These are phyloP conservation scores for Oscheius sp. DNA, from an alignment of 2,888 invertebrate genomes.

Conservation along the genomic window DNA sequence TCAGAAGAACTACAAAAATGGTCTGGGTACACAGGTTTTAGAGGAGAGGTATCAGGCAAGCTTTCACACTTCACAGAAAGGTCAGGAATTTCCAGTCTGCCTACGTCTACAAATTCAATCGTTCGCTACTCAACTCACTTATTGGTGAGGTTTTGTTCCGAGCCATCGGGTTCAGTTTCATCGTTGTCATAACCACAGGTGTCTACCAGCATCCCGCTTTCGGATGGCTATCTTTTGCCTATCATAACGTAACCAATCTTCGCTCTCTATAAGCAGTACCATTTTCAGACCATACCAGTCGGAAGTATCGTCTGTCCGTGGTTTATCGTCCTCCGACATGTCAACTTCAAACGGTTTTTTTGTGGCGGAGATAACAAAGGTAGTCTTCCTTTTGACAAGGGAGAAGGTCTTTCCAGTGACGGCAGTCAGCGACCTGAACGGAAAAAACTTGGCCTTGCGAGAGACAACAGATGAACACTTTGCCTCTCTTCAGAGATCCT, in stretches of 20 bases:
- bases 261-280: neutral
- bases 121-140: conserved; percentile 21
- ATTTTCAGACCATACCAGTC: conserved; percentile 20
- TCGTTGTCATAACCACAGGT: neutral
- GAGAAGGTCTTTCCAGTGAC: too few relatives aligned
- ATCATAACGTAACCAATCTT: conserved; percentile 14
- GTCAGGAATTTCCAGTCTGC: neutral
- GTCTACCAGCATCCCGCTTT: neutral
- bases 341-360: neutral
- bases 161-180: conserved; percentile 11
- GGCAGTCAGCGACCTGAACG: too few relatives aligned
- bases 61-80: too few relatives aligned
- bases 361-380: neutral
- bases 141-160: conserved; percentile 23
- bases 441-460: too few relatives aligned
- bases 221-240: conserved; percentile 26
- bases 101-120: conserved; percentile 30
- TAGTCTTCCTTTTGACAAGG: too few relatives aligned
- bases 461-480: too few relatives aligned
- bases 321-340: conserved; percentile 8
- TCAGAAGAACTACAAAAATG: conserved; percentile 18
- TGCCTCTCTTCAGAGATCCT: too few relatives aligned
- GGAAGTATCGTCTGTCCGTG: conserved; percentile 13
- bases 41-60: conserved; percentile 26
- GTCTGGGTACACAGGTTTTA: conserved; percentile 12